phyloP scores from a whole-genome alignment of 1,140 invertebrate species.

The Euglossa dilemma region DNA sequence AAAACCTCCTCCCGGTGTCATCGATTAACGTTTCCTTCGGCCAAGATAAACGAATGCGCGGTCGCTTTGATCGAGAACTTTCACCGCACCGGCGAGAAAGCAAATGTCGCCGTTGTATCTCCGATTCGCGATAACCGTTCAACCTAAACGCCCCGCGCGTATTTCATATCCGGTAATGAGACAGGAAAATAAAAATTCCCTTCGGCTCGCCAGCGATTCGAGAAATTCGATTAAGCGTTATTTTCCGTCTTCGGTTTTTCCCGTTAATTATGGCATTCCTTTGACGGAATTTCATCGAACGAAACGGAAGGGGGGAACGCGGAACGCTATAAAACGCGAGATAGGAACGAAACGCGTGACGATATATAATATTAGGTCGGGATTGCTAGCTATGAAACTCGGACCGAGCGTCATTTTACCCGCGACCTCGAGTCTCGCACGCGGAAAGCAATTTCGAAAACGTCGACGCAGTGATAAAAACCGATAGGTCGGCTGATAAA shows the following conservation, averaged over 20 bases:
- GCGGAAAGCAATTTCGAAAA: background rate
- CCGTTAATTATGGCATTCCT: background rate
- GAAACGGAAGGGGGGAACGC: too few relatives aligned
- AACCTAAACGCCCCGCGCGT: too few relatives aligned
- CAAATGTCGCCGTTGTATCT: background rate
- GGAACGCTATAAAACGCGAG: too few relatives aligned
- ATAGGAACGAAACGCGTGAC: too few relatives aligned
- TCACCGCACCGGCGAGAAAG: background rate
- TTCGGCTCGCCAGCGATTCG: background rate
- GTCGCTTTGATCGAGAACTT: background rate
- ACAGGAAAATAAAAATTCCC: background rate
- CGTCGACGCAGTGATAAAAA: background rate
- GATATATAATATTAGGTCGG: too few relatives aligned
- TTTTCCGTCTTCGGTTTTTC: background rate
- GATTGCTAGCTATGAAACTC: too few relatives aligned
- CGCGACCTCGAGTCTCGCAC: too few relatives aligned
- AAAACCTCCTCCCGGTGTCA: background rate
- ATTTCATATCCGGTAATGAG: too few relatives aligned
- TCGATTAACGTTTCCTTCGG: background rate
- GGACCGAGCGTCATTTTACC: too few relatives aligned
- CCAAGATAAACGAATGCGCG: background rate
- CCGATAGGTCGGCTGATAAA: background rate
- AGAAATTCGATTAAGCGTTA: slow-evolving; percentile 15
- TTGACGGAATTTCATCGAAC: background rate
- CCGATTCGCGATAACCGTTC: too few relatives aligned